Evolutionary conservation across 2,797 vertebrate genomes (phyloP).

Genomic region (Ctenopoma kingsleyae): DNA sequence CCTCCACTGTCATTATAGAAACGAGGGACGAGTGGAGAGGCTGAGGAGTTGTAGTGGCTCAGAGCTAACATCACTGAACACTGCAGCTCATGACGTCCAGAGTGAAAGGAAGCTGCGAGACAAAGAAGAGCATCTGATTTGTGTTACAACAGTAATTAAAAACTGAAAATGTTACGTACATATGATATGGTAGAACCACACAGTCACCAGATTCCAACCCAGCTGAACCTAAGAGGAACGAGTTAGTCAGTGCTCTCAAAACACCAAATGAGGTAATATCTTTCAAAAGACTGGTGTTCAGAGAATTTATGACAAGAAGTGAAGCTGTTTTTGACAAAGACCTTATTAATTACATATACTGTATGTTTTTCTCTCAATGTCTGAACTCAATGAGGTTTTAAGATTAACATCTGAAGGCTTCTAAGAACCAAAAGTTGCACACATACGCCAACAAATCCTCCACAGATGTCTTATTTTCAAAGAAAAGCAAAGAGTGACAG

Average conservation of each 20-base stretch:
- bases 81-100: conserved; percentile 37
- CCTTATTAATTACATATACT: not conserved
- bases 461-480: not conserved
- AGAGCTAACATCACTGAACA: conserved; percentile 73
- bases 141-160: not conserved
- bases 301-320: not conserved
- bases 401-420: not conserved
- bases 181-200: not conserved
- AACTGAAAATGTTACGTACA: not conserved
- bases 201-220: not conserved
- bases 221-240: not conserved
- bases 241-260: not conserved
- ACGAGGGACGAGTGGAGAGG: conserved; percentile 32
- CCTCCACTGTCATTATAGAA: conserved; percentile 63
- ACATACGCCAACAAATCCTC: not conserved
- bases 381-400: not conserved
- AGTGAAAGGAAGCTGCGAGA: conserved; percentile 48
- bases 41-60: conserved; percentile 70
- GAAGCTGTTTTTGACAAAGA: not conserved
- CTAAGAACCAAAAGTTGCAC: not conserved
- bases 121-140: conserved; percentile 16
- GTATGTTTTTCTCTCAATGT: not conserved
- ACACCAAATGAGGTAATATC: conserved; percentile 4
- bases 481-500: too few relatives aligned
- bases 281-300: not conserved